phyloP scores from a whole-genome alignment of 2,113 vertebrate genomes.

The Laterallus jamaicensis region DNA sequence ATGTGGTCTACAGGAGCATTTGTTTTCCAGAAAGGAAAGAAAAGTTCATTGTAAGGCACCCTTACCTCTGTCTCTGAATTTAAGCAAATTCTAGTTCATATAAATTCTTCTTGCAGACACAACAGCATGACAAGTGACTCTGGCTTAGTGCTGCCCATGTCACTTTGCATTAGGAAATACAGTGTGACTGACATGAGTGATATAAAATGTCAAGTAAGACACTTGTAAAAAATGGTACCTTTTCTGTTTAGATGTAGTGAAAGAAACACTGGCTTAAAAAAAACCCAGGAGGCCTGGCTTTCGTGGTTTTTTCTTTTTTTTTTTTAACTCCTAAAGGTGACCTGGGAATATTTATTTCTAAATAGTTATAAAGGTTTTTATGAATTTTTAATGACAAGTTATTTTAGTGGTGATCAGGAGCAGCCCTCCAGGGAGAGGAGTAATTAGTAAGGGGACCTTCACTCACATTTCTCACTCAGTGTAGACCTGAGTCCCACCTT shows the following conservation, averaged over 20 bases:
- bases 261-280: constrained; percentile 11
- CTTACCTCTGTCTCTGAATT: constrained; percentile 3
- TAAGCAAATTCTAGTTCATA: constrained; percentile 28
- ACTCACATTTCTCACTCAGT: neutral
- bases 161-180: constrained; percentile 52
- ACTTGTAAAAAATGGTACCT: neutral
- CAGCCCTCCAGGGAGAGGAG: neutral
- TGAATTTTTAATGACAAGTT: neutral
- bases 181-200: constrained; percentile 24
- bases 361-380: neutral
- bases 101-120: constrained; percentile 38
- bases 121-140: neutral
- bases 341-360: neutral
- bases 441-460: neutral
- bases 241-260: constrained; percentile 15
- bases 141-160: constrained; percentile 26
- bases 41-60: neutral
- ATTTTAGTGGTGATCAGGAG: neutral
- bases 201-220: constrained; percentile 49
- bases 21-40: neutral
- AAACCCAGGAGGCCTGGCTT: neutral
- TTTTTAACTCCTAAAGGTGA: neutral
- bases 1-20: neutral
- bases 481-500: neutral
- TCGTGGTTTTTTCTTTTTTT: neutral